Conservation (phyloP, 2,113 vertebrate species). For the Monopterus albus region DNA sequence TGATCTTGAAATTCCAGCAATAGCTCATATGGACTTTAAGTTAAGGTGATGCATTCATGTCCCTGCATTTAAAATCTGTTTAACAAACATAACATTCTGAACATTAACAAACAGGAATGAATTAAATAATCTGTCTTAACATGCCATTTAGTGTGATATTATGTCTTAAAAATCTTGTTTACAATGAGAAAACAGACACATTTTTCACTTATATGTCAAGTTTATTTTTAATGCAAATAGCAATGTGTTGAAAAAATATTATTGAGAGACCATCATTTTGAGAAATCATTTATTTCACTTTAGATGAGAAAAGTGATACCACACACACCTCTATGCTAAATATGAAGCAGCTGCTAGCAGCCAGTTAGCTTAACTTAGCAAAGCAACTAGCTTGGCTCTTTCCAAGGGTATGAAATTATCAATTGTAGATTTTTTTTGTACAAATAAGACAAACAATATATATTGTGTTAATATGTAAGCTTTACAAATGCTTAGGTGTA, state of each 20-base stretch:
- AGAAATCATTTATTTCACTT: neutral
- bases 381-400: neutral
- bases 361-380: neutral
- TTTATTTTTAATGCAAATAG: neutral
- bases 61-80: constrained; percentile 15
- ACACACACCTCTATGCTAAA: neutral
- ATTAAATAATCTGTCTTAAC: neutral
- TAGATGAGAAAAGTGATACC: neutral
- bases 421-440: too few species aligned
- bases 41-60: neutral
- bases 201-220: neutral
- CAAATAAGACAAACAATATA: neutral
- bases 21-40: constrained; percentile 17
- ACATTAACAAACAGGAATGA: neutral
- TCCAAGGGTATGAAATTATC: neutral
- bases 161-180: constrained; percentile 5
- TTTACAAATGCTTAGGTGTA: neutral
- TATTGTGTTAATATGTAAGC: neutral
- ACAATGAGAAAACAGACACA: neutral
- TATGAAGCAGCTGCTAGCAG: neutral
- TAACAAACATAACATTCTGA: neutral
- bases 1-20: constrained; percentile 46
- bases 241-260: neutral
- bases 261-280: neutral
- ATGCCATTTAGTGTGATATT: neutral